These are phyloP conservation scores for Sipha flava DNA, from an alignment of 1,140 invertebrate genomes.

Conservation along the genomic window DNA sequence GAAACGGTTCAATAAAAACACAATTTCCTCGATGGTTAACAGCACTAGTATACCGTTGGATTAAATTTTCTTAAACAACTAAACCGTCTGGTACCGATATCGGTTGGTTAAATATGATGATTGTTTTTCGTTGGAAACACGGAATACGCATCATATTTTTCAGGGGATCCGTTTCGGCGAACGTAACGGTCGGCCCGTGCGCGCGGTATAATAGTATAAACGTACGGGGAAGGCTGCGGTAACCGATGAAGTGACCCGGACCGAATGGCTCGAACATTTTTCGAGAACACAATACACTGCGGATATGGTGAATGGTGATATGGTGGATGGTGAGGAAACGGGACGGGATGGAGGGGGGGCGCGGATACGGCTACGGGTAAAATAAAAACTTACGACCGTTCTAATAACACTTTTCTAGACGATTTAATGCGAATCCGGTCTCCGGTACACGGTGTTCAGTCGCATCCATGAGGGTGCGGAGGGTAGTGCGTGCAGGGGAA, in stretches of 20 bases:
- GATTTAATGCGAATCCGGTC: conserved; percentile 16
- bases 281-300: background rate
- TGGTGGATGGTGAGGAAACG: background rate
- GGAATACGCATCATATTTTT: background rate
- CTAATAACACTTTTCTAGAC: conserved; percentile 13
- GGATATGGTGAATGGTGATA: background rate
- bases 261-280: background rate
- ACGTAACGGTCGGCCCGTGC: background rate
- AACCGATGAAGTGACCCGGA: background rate
- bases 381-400: conserved; percentile 19
- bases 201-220: background rate
- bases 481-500: too few relatives aligned
- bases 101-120: conserved; percentile 21
- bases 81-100: background rate
- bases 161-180: background rate
- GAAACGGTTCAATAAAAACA: background rate
- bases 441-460: background rate
- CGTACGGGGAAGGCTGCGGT: background rate
- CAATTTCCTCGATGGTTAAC: background rate
- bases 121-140: background rate
- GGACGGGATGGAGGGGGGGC: too few relatives aligned
- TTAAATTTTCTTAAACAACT: background rate
- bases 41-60: background rate
- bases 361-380: too few relatives aligned
- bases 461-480: background rate